Conservation (phyloP, 1,140 invertebrate species). For the Lycorma delicatula region DNA sequence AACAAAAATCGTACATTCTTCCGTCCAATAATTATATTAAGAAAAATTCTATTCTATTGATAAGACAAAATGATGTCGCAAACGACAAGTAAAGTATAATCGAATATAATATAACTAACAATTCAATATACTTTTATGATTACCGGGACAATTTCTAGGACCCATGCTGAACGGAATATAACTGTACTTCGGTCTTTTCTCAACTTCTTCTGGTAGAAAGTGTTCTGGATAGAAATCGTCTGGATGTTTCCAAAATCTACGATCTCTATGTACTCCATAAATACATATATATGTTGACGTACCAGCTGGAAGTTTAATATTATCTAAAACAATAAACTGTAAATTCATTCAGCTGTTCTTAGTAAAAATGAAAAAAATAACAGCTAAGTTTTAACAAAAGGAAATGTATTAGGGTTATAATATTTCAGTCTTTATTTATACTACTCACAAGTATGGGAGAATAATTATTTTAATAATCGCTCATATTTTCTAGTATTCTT, state of each 20-base stretch:
- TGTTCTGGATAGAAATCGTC: constrained; percentile 46
- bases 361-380: too few relatives aligned
- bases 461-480: too few relatives aligned
- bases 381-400: too few relatives aligned
- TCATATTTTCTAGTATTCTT: too few relatives aligned
- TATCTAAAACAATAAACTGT: constrained; percentile 2
- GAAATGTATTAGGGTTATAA: too few relatives aligned
- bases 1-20: too few relatives aligned
- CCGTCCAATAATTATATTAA: neutral
- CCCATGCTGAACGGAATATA: constrained; percentile 45
- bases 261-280: constrained; percentile 40
- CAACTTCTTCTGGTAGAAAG: constrained; percentile 42
- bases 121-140: neutral
- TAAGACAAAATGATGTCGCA: neutral
- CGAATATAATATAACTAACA: neutral
- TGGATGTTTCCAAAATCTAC: constrained; percentile 43
- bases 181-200: constrained; percentile 28
- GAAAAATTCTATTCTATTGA: neutral
- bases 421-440: too few relatives aligned
- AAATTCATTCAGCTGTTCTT: too few relatives aligned
- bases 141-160: constrained; percentile 43
- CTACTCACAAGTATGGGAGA: too few relatives aligned
- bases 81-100: neutral
- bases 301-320: constrained; percentile 9
- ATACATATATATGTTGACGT: neutral